These are phyloP conservation scores for Tychaedon coryphoeus DNA, from an alignment of 2,113 vertebrate species.

Conservation along the genomic window DNA sequence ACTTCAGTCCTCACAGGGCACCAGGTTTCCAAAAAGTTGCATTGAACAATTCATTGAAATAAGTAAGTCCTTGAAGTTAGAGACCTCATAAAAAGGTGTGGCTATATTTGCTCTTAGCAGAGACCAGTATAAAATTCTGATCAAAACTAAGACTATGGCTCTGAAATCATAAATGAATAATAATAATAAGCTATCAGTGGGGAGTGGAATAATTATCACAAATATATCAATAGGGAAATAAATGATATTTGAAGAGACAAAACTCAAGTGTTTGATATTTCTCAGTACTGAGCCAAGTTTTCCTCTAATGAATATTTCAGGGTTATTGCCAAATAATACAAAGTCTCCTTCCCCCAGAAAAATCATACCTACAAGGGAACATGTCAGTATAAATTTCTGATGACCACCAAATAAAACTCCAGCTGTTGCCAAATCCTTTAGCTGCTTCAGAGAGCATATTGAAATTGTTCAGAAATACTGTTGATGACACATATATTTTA, in stretches of 20 bases:
- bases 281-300: background rate
- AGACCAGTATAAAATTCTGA: background rate
- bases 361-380: background rate
- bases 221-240: background rate
- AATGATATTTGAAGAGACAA: background rate
- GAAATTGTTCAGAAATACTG: background rate
- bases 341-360: rapidly evolving
- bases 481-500: background rate
- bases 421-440: background rate
- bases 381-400: background rate
- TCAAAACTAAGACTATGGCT: background rate
- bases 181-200: background rate
- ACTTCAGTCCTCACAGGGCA: background rate
- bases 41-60: background rate
- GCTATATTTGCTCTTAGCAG: background rate
- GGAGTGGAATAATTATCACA: background rate
- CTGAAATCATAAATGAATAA: background rate
- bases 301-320: background rate
- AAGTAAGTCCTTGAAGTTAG: background rate
- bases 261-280: background rate
- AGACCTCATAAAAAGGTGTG: background rate
- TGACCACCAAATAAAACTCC: background rate
- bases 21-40: background rate
- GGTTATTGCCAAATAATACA: background rate
- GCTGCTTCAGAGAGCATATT: background rate